phyloP scores from a whole-genome alignment of 1,140 invertebrate species.

The Sitodiplosis mosellana region DNA sequence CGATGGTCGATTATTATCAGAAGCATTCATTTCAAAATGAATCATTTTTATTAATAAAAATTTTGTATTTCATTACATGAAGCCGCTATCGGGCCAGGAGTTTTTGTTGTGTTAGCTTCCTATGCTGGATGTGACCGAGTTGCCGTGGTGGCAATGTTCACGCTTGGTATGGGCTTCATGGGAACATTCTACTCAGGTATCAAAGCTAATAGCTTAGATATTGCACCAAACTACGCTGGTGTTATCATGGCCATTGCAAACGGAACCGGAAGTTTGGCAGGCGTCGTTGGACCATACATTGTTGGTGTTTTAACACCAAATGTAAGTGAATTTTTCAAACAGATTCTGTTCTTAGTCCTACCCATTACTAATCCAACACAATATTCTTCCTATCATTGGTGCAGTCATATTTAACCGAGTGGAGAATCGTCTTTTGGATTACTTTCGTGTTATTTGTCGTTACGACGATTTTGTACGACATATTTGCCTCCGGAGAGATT shows the following conservation, averaged over 20 bases:
- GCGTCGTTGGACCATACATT: conserved; percentile 58
- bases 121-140: conserved; percentile 56
- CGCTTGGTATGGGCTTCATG: conserved; percentile 53
- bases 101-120: conserved; percentile 60
- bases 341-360: background rate
- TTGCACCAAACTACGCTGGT: conserved; percentile 66
- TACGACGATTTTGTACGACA: conserved; percentile 51
- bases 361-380: too few relatives aligned
- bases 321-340: conserved; percentile 27
- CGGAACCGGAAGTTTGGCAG: conserved; percentile 45
- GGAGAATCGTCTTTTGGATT: conserved; percentile 71
- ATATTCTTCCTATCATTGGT: background rate
- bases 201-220: conserved; percentile 64
- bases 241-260: conserved; percentile 51
- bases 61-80: too few relatives aligned
- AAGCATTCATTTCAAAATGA: background rate
- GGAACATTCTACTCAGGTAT: conserved; percentile 56
- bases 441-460: conserved; percentile 48
- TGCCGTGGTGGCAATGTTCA: conserved; percentile 43
- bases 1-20: background rate
- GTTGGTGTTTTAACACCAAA: conserved; percentile 57
- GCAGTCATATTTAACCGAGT: conserved; percentile 29
- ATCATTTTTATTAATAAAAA: background rate
- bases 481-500: conserved; percentile 50
- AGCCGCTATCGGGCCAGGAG: conserved; percentile 52